Evolutionary conservation across 2,888 invertebrate genomes (phyloP).

Genomic region (Amblyjoppa proteus): DNA sequence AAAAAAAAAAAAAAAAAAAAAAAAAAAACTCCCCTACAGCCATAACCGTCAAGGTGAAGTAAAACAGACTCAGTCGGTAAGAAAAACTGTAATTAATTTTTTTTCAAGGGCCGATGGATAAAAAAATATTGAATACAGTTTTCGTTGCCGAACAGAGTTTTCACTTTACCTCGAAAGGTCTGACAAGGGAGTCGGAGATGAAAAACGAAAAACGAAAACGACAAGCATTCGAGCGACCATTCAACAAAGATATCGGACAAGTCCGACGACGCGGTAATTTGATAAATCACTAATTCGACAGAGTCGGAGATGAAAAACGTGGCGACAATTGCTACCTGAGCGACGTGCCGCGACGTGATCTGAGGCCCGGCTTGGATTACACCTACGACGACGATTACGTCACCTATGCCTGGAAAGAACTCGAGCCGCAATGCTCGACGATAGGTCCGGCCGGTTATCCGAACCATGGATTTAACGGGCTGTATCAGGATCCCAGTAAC

Average conservation of each 20-base stretch:
- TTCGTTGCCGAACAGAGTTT: too few species aligned
- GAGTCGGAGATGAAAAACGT: constrained; percentile 68
- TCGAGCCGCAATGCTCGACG: constrained; percentile 89
- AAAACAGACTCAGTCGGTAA: neutral
- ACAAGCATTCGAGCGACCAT: too few species aligned
- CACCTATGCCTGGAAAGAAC: constrained; percentile 92
- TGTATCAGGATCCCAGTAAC: constrained; percentile 1
- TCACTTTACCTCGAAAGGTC: too few species aligned
- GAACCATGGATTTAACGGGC: constrained; percentile 9
- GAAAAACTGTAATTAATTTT: too few species aligned
- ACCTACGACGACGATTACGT: constrained; percentile 89
- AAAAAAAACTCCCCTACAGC: neutral
- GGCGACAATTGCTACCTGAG: constrained; percentile 91
- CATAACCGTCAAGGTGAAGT: neutral
- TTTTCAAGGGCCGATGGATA: too few species aligned
- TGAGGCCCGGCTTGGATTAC: constrained; percentile 91
- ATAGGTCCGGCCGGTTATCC: constrained; percentile 25
- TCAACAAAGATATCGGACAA: too few species aligned
- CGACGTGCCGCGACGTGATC: constrained; percentile 91
- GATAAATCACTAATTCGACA: neutral
- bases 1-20: constrained; percentile 6
- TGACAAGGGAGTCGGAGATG: too few species aligned
- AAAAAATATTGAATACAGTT: too few species aligned
- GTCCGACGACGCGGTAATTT: too few species aligned
- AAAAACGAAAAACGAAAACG: too few species aligned